Percentiles rank a stretch among this genome's conserved stretches.
These are phyloP conservation scores for Spodoptera exigua DNA, from an alignment of 2,888 invertebrate species.

Conservation along the genomic window DNA sequence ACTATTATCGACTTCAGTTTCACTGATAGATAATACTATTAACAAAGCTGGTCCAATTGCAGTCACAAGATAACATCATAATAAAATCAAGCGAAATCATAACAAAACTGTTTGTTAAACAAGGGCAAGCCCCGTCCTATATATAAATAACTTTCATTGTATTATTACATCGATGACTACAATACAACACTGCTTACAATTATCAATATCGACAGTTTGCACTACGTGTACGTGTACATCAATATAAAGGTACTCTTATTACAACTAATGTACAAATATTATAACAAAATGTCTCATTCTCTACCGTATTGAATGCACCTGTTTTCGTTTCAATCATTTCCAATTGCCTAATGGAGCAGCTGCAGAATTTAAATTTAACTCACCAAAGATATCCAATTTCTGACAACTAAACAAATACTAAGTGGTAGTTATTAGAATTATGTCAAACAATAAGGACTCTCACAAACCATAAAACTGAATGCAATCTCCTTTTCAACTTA, in stretches of 20 bases:
- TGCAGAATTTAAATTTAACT: constrained; percentile 15
- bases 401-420: constrained; percentile 25
- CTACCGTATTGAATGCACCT: constrained; percentile 42
- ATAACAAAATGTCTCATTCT: constrained; percentile 37
- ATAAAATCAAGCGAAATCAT: constrained; percentile 78
- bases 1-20: constrained; percentile 76
- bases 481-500: constrained; percentile 63
- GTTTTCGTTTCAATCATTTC: constrained; percentile 34
- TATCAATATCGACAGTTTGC: constrained; percentile 75
- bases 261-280: constrained; percentile 60
- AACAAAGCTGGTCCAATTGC: constrained; percentile 83
- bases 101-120: constrained; percentile 69
- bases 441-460: constrained; percentile 53
- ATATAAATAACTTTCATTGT: constrained; percentile 58
- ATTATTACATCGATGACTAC: constrained; percentile 61
- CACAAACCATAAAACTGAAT: constrained; percentile 57
- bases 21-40: constrained; percentile 76
- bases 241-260: constrained; percentile 65
- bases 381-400: constrained; percentile 18
- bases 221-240: constrained; percentile 63
- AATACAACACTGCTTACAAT: constrained; percentile 68
- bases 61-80: constrained; percentile 71
- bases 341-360: constrained; percentile 31
- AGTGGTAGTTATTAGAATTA: constrained; percentile 45
- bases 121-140: constrained; percentile 35